Evolutionary conservation across 2,888 invertebrate genomes (phyloP).

Genomic region (Nymphalis urticae): DNA sequence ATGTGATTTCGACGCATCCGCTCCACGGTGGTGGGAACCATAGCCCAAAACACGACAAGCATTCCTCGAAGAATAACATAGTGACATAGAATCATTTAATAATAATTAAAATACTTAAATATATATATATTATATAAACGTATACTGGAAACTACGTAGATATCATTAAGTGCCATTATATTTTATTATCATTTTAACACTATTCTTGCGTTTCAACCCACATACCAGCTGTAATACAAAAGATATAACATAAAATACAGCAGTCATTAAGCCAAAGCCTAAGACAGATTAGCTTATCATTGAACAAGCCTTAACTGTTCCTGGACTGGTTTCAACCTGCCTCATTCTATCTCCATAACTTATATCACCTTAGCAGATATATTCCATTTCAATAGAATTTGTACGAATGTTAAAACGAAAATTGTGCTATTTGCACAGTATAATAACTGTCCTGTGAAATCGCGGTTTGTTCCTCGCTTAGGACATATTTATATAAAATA

Average conservation of each 20-base stretch:
- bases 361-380: conserved; percentile 23
- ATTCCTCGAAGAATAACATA: too few relatives aligned
- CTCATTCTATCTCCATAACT: conserved; percentile 33
- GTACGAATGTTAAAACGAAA: neutral
- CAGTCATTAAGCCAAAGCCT: conserved; percentile 26
- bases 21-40: too few relatives aligned
- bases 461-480: too few relatives aligned
- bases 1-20: too few relatives aligned
- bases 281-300: conserved; percentile 32
- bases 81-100: too few relatives aligned
- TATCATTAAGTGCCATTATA: neutral
- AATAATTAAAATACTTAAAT: too few relatives aligned
- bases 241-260: conserved; percentile 25
- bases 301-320: conserved; percentile 22
- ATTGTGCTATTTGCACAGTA: neutral
- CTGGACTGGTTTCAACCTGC: conserved; percentile 19
- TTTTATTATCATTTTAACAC: neutral
- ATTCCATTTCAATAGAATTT: conserved; percentile 11
- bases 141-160: neutral
- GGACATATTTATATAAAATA: too few relatives aligned
- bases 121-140: too few relatives aligned
- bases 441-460: too few relatives aligned
- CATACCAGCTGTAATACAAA: conserved; percentile 11
- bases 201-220: neutral
- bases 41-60: too few relatives aligned